Evolutionary conservation across 2,888 invertebrate genomes (phyloP).

Genomic region (Caenorhabditis plicata): DNA sequence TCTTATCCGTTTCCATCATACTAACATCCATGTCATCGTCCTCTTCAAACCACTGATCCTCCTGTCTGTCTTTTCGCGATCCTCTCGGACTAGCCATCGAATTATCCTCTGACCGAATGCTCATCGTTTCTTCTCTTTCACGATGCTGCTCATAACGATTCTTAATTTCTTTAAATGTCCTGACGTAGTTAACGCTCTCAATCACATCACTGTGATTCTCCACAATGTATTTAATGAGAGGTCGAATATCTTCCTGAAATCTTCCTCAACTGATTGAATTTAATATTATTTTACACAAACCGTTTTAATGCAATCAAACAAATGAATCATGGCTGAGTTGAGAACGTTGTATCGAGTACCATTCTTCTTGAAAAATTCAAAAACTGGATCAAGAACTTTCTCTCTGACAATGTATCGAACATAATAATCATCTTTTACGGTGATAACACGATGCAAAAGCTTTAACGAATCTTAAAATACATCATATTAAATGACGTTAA

Average conservation of each 20-base stretch:
- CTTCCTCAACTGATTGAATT: constrained; percentile 1
- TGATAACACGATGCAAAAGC: constrained; percentile 93
- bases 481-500: not conserved
- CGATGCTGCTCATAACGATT: constrained; percentile 44
- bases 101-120: constrained; percentile 28
- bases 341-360: constrained; percentile 96
- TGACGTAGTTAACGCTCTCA: constrained; percentile 93
- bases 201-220: constrained; percentile 92
- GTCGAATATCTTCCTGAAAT: constrained; percentile 69
- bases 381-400: constrained; percentile 85
- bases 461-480: constrained; percentile 79
- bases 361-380: constrained; percentile 92
- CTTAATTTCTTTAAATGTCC: constrained; percentile 76
- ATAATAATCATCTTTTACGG: constrained; percentile 97
- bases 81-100: constrained; percentile 24
- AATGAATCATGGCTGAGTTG: constrained; percentile 84
- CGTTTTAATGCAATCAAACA: constrained; percentile 7
- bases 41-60: constrained; percentile 61
- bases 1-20: constrained; percentile 33
- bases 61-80: constrained; percentile 36
- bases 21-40: constrained; percentile 52
- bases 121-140: constrained; percentile 42
- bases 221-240: constrained; percentile 79
- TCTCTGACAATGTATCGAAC: constrained; percentile 92
- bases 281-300: not conserved